Evolutionary conservation across 2,888 invertebrate genomes (phyloP), one percentile per base, ranked within the genome.

Genomic region (Drosophila mayaguana): DNA sequence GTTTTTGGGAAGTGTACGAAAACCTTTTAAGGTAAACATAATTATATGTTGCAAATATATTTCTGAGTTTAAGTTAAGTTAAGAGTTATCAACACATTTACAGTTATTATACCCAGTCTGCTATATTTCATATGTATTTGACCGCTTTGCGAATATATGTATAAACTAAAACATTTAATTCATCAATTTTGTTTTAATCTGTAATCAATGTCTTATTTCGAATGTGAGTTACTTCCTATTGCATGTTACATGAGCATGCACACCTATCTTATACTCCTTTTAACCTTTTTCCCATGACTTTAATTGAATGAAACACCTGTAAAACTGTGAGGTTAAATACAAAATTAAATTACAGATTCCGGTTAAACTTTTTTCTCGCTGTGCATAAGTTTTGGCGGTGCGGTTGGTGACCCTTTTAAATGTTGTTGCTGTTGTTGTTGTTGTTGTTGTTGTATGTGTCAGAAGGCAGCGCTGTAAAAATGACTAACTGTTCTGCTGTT

Each of bases 401-500:
- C 64, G 63, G 40, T 50, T 77, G 72, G 45, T 56, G 43, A 63
- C n/a, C 34, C 40, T 53, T 46, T 20, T 22, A 34, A 43, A 45
- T n/a, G 8, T n/a, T 50, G 4, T 9, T 25, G 6, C 7, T 56
- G 6, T 48, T 56, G 16, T 38, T 72, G 7, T 56, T 53, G 46
- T 57, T 50, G 50, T 50, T 68, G 34, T 40, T 43, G n/a, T n/a
- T n/a, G n/a, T 53, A 59, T 48, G 48, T 75, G 51, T 64, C 67
- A 55, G 25, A 51, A 61, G 50, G 45, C 42, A 55, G 28, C 62
- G 62, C 36, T 56, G 36, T 63, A 60, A 72, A 75, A 68, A 72
- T 76, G 64, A 76, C 43, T 56, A 68, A 76, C 76, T 68, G 64
- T 14, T 55, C 59, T 50, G 36, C 36, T 36, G 32, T 11, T 55